These are phyloP conservation scores for Lemur catta DNA, from an alignment of 2,797 vertebrate species.

Conservation along the genomic window DNA sequence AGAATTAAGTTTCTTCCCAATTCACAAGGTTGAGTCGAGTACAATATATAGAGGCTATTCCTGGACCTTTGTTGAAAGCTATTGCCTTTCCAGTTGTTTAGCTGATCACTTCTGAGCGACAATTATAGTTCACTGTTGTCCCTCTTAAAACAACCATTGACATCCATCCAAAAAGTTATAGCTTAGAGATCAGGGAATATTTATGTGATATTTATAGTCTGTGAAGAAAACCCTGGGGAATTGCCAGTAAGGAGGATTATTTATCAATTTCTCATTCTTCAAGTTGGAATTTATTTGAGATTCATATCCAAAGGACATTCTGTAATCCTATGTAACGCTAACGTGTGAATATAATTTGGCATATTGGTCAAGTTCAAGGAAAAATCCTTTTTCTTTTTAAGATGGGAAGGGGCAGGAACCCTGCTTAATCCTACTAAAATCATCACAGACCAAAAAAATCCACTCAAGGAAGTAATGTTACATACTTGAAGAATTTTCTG, in stretches of 20 bases:
- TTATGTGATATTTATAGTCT: constrained; percentile 66
- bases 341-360: background rate
- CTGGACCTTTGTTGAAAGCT: background rate
- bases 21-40: background rate
- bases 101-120: constrained; percentile 43
- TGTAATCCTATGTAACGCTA: background rate
- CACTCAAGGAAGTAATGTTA: constrained; percentile 22
- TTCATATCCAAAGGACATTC: constrained; percentile 16
- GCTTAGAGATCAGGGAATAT: constrained; percentile 55
- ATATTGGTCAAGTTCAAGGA: constrained; percentile 40
- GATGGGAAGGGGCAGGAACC: background rate
- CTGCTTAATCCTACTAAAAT: constrained; percentile 11
- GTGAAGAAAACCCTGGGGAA: constrained; percentile 48
- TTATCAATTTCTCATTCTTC: constrained; percentile 46
- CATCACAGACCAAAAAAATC: background rate
- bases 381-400: background rate
- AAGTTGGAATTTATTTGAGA: constrained; percentile 7
- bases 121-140: constrained; percentile 53
- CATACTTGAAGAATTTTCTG: constrained; percentile 55
- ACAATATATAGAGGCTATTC: background rate
- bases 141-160: constrained; percentile 45
- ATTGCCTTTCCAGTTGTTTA: background rate
- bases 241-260: constrained; percentile 39
- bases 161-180: constrained; percentile 48
- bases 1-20: background rate